A percentile compares a stretch with the other conserved stretches of the same genome.
phyloP scores from a whole-genome alignment of 2,113 vertebrate genomes.

The Macrotis lagotis region DNA sequence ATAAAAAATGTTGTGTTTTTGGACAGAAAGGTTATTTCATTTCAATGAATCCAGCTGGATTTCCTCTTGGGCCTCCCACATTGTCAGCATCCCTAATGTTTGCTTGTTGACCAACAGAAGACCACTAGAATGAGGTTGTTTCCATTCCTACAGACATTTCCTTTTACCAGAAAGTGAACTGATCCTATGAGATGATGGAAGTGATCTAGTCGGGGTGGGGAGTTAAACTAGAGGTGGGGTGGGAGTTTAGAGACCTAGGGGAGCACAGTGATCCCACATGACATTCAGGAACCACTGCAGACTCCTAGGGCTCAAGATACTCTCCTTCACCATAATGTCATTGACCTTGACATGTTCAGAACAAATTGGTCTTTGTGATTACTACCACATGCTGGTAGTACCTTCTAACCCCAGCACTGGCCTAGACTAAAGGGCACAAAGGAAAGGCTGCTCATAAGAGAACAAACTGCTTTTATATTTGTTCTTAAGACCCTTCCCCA shows the following conservation, averaged over 20 bases:
- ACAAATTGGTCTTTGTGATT: conserved; percentile 77
- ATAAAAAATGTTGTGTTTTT: conserved; percentile 56
- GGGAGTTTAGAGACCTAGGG: not conserved
- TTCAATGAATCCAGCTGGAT: conserved; percentile 73
- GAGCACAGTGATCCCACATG: conserved; percentile 22
- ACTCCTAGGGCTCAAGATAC: not conserved
- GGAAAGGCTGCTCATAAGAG: conserved; percentile 34
- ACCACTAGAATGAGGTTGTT: conserved; percentile 46
- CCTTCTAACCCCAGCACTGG: conserved; percentile 34
- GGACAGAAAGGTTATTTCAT: conserved; percentile 67
- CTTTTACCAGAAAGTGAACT: conserved; percentile 36
- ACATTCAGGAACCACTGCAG: conserved; percentile 61
- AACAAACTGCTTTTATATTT: conserved; percentile 52
- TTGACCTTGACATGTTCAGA: conserved; percentile 76
- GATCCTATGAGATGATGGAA: not conserved
- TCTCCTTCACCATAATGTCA: conserved; percentile 61
- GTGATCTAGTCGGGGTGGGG: conserved; percentile 3
- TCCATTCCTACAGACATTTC: conserved; percentile 45
- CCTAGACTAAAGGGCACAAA: conserved; percentile 1
- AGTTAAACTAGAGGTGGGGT: not conserved
- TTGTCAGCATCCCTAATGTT: conserved; percentile 59
- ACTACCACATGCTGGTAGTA: conserved; percentile 62
- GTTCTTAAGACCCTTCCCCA: conserved; percentile 18
- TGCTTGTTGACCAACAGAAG: conserved; percentile 66
- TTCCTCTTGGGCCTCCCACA: conserved; percentile 70